Evolutionary conservation across 2,797 vertebrate genomes (phyloP).

Genomic region (Gephyroberyx darwinii): DNA sequence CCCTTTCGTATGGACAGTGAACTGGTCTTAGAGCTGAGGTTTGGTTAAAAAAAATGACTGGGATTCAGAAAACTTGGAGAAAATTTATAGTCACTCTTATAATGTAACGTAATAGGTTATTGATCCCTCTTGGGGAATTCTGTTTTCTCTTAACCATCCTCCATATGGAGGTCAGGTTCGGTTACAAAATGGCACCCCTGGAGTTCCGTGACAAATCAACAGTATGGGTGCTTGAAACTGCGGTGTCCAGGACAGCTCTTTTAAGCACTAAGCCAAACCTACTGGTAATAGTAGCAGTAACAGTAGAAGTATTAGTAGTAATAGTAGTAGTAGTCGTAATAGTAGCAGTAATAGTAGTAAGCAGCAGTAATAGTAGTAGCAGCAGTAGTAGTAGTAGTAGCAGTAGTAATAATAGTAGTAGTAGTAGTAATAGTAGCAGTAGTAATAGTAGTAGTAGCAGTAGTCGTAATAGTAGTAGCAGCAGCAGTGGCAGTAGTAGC

Average conservation of each 20-base stretch:
- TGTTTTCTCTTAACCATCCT: too few species aligned
- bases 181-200: neutral
- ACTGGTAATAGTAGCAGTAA: neutral
- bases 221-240: too few species aligned
- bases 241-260: too few species aligned
- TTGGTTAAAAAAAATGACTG: slow-evolving; percentile 1
- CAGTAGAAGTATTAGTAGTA: neutral
- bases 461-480: neutral
- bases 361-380: too few species aligned
- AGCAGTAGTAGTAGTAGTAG: too few species aligned
- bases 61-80: neutral
- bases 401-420: too few species aligned
- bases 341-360: too few species aligned
- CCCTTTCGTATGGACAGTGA: slow-evolving; percentile 4
- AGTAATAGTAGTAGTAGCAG: neutral
- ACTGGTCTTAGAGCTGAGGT: neutral
- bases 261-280: slow-evolving; percentile 1
- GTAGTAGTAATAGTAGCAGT: too few species aligned
- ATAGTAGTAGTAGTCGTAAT: too few species aligned
- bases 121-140: slow-evolving; percentile 19
- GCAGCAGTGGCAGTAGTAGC: too few species aligned
- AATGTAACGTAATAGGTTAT: slow-evolving; percentile 53
- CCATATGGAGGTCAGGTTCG: slow-evolving; percentile 39
- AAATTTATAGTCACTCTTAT: slow-evolving; percentile 22
- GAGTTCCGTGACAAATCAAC: too few species aligned